Evolutionary conservation across 1,140 invertebrate genomes (phyloP).

Genomic region (Procambarus virginalis): DNA sequence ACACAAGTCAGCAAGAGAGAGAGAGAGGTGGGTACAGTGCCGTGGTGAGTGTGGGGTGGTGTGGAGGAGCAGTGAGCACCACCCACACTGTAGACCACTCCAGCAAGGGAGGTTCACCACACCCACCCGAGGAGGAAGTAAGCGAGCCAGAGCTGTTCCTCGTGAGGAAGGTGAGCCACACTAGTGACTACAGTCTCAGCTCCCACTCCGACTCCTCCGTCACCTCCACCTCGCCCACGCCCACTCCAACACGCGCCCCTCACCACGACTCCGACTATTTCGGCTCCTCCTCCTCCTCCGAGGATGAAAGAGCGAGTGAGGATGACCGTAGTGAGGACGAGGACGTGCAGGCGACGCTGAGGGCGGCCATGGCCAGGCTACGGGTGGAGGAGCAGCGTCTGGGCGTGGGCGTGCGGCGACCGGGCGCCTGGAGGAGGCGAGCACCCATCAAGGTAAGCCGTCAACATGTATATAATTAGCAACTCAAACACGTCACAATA

Average conservation of each 20-base stretch:
- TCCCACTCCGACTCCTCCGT: slow-evolving; percentile 20
- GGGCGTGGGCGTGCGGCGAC: not conserved
- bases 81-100: not conserved
- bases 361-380: slow-evolving; percentile 34
- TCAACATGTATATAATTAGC: not conserved
- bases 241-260: not conserved
- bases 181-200: slow-evolving; percentile 33
- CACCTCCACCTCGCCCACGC: slow-evolving; percentile 17
- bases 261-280: slow-evolving; percentile 29
- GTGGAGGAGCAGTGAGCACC: slow-evolving; percentile 10
- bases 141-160: not conserved
- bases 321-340: slow-evolving; percentile 2
- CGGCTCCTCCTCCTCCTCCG: slow-evolving; percentile 15
- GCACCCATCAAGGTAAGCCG: slow-evolving; percentile 19
- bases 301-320: slow-evolving; percentile 5
- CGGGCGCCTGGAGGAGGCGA: slow-evolving; percentile 11
- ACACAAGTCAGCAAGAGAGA: not conserved
- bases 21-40: slow-evolving; percentile 14
- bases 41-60: slow-evolving; percentile 16
- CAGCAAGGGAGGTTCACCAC: not conserved
- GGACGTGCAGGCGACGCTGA: not conserved
- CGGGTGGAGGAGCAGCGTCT: not conserved
- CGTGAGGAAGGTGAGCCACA: slow-evolving; percentile 38
- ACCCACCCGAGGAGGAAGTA: not conserved
- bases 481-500: no score